A percentile compares a stretch with the other conserved stretches of the same genome.
These are phyloP conservation scores for Tachina fera DNA, from an alignment of 2,888 invertebrate species.

Conservation along the genomic window DNA sequence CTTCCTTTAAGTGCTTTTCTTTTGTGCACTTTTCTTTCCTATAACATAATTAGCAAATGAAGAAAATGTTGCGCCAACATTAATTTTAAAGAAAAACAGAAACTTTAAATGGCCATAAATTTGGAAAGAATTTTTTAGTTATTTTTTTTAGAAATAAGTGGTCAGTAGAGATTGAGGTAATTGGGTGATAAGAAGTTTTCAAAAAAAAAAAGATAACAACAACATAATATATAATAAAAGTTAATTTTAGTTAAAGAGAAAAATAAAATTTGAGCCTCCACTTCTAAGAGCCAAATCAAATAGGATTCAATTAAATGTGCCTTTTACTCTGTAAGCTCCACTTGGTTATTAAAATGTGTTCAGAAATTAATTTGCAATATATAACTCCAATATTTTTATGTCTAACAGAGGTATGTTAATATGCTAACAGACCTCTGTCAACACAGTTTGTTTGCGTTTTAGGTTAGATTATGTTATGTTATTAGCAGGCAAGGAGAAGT, in stretches of 20 bases:
- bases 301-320: no score
- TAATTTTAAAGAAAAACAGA: background rate
- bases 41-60: conserved; percentile 42
- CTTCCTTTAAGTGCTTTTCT: background rate
- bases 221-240: conserved; percentile 21
- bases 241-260: background rate
- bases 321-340: no score
- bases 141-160: conserved; percentile 3
- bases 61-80: background rate
- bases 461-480: no score
- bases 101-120: conserved; percentile 28
- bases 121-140: background rate
- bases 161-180: conserved; percentile 1
- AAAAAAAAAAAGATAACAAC: background rate
- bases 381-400: no score
- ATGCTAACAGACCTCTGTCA: no score
- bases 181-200: conserved; percentile 17
- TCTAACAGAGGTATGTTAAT: no score
- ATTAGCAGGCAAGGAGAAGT: no score
- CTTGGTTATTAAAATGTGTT: no score
- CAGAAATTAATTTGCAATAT: no score
- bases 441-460: no score
- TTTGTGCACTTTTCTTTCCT: background rate
- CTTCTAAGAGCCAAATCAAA: no score
- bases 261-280: background rate